phyloP scores from a whole-genome alignment of 37 sponge, comb jelly and placozoan genomes.

The Dysidea cf. avara region DNA sequence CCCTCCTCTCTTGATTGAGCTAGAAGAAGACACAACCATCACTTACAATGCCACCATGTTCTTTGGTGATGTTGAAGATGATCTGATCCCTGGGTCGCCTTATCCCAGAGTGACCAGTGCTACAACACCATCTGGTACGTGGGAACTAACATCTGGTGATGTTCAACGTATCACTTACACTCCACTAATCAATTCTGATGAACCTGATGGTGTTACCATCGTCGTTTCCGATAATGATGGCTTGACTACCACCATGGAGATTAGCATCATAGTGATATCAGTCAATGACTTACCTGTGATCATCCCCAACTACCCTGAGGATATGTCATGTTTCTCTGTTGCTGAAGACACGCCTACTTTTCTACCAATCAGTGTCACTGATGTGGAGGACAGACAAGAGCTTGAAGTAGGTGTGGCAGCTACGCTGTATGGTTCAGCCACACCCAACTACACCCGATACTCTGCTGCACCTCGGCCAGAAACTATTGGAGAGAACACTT shows the following conservation, averaged over 20 bases:
- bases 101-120: conserved; percentile 25
- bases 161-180: neutral
- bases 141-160: neutral
- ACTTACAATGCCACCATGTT: conserved; percentile 40
- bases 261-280: conserved; percentile 48
- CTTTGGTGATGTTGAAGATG: conserved; percentile 82
- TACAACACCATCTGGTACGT: too few species aligned
- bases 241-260: conserved; percentile 26
- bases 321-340: neutral
- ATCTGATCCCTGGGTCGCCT: conserved; percentile 28
- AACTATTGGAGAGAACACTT: neutral
- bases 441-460: neutral
- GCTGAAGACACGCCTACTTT: conserved; percentile 52
- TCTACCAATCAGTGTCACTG: conserved; percentile 44
- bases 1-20: conserved; percentile 19
- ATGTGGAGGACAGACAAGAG: conserved; percentile 43
- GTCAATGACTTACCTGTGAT: conserved; percentile 78
- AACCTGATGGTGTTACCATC: conserved; percentile 30
- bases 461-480: neutral
- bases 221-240: conserved; percentile 65
- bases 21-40: conserved; percentile 57
- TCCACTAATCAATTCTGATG: conserved; percentile 41
- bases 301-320: conserved; percentile 8
- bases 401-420: conserved; percentile 14
- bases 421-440: conserved; percentile 19